These are phyloP conservation scores for Apolygus lucorum DNA, from an alignment of 1,140 invertebrate species.

Conservation along the genomic window DNA sequence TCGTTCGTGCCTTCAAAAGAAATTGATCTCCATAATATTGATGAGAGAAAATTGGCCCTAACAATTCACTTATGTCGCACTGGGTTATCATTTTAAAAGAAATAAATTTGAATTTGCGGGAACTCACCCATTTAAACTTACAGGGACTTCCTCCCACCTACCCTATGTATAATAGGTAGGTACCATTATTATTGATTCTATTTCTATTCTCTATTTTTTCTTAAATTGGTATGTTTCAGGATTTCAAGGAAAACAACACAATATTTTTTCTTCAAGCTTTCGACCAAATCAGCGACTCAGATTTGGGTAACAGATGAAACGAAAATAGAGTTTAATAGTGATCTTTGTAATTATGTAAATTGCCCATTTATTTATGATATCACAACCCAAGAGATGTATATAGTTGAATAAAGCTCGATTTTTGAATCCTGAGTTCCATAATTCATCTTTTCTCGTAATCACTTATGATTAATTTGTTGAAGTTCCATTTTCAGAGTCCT, in stretches of 20 bases:
- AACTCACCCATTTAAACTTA: too few species aligned
- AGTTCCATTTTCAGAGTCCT: too few species aligned
- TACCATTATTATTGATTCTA: neutral
- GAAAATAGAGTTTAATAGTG: too few species aligned
- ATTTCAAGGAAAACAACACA: constrained; percentile 20
- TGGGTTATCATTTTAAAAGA: neutral
- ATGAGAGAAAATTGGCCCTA: too few species aligned
- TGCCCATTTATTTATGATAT: neutral
- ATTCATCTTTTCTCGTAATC: neutral
- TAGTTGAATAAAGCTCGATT: neutral
- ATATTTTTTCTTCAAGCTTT: constrained; percentile 7
- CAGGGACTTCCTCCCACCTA: neutral
- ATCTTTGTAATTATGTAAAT: too few species aligned
- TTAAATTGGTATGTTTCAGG: constrained; percentile 10
- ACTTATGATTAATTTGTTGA: too few species aligned
- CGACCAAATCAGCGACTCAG: constrained; percentile 1
- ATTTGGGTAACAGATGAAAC: neutral
- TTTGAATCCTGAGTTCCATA: neutral
- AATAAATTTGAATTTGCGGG: neutral
- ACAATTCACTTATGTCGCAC: neutral
- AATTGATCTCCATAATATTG: too few species aligned
- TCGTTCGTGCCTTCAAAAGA: too few species aligned
- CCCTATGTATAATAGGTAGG: neutral
- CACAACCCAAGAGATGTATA: neutral
- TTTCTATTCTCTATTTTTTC: neutral